phyloP scores from a whole-genome alignment of 2,797 vertebrate species.

The Odontamblyopus lacepedii region DNA sequence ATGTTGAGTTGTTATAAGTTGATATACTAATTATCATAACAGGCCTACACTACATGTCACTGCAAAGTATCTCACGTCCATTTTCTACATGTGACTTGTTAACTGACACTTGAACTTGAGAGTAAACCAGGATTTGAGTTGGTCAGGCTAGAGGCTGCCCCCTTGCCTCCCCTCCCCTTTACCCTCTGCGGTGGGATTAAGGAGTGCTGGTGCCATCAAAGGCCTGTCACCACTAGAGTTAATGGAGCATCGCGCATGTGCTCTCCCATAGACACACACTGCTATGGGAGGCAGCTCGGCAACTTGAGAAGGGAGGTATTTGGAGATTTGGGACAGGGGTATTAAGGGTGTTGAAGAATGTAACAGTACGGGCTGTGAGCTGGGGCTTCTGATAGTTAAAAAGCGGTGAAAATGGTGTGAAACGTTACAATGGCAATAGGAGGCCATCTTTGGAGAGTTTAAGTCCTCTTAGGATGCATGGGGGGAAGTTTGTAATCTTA shows the following conservation, averaged over 20 bases:
- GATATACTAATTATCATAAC: no score
- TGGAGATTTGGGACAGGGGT: conserved; percentile 63
- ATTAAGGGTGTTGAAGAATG: conserved; percentile 62
- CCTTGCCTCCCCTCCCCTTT: conserved; percentile 4
- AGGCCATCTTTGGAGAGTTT: conserved; percentile 45
- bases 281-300: conserved; percentile 59
- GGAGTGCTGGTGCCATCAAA: conserved; percentile 67
- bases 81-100: no score
- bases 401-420: conserved; percentile 51
- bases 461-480: conserved; percentile 44
- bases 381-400: conserved; percentile 17
- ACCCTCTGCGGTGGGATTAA: conserved; percentile 61
- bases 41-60: no score
- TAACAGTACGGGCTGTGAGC: conserved; percentile 50
- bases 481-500: conserved; percentile 54
- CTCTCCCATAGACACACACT: conserved; percentile 41
- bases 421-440: conserved; percentile 54
- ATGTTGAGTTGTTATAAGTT: no score
- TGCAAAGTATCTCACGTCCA: no score
- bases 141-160: conserved; percentile 22
- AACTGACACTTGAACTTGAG: conserved; percentile 31
- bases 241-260: conserved; percentile 73
- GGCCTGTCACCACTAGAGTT: conserved; percentile 73
- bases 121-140: conserved; percentile 19
- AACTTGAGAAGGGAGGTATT: conserved; percentile 68